A percentile compares a stretch with the other conserved stretches of the same genome.
phyloP scores from a whole-genome alignment of 2,888 invertebrate species.

The Saturnia pavonia region DNA sequence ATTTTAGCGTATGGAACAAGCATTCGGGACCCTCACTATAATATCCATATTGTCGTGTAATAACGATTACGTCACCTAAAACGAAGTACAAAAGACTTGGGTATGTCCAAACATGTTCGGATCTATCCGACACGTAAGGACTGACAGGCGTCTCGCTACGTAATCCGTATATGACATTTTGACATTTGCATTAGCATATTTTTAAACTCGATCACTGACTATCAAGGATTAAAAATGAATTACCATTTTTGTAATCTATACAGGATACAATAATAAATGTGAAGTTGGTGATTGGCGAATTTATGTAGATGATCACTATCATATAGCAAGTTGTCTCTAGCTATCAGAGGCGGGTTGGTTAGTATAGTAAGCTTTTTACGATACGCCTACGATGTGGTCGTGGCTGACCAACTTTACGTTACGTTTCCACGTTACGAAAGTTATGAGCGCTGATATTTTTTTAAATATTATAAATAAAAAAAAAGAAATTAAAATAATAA shows the following conservation, averaged over 20 bases:
- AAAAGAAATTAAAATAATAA: no score
- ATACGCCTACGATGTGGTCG: background rate
- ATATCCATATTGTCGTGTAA: no score
- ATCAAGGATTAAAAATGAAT: background rate
- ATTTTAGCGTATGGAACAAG: no score
- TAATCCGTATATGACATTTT: background rate
- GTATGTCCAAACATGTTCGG: conserved; percentile 4
- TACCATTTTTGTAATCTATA: background rate
- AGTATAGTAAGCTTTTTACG: background rate
- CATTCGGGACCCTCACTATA: no score
- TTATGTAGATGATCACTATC: no score
- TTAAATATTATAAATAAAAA: no score
- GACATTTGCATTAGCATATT: conserved; percentile 3
- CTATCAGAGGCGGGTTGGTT: background rate
- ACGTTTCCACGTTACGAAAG: background rate
- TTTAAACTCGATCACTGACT: background rate
- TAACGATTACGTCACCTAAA: background rate
- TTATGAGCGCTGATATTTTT: background rate
- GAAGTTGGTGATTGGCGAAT: background rate
- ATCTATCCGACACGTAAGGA: background rate
- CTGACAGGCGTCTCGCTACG: conserved; percentile 9
- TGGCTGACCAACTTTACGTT: background rate
- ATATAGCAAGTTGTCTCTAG: background rate
- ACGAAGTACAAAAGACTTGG: conserved; percentile 2
- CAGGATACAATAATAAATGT: background rate